Evolutionary conservation across 2,113 vertebrate genomes (phyloP).

Genomic region (Aspidoscelis tigris): DNA sequence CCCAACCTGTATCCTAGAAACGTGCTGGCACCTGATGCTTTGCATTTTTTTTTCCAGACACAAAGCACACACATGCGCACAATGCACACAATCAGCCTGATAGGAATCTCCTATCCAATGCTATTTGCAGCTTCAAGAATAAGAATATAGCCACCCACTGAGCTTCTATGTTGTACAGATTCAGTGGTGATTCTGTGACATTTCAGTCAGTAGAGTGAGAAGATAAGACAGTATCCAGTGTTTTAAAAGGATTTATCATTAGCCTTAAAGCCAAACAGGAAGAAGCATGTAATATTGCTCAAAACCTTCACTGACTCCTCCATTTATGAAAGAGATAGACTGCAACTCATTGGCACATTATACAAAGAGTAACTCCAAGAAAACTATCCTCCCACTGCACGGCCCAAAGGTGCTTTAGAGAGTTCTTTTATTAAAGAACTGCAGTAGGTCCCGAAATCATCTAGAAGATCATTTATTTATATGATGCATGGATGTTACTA

Average conservation of each 20-base stretch:
- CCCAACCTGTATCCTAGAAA: slow-evolving; percentile 9
- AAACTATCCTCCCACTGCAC: slow-evolving; percentile 4
- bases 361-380: neutral
- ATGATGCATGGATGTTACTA: neutral
- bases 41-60: neutral
- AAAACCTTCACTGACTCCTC: neutral
- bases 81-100: neutral
- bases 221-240: neutral
- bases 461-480: neutral
- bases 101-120: slow-evolving; percentile 16
- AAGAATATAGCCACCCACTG: slow-evolving; percentile 24
- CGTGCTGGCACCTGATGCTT: slow-evolving; percentile 2
- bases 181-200: neutral
- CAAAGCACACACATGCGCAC: too few relatives aligned
- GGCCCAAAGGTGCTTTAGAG: neutral
- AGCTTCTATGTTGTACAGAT: slow-evolving; percentile 6
- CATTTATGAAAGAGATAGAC: slow-evolving; percentile 3
- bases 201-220: neutral
- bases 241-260: slow-evolving; percentile 10
- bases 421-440: neutral
- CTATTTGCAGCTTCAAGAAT: slow-evolving; percentile 19
- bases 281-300: slow-evolving; percentile 9
- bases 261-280: neutral
- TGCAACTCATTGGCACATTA: slow-evolving; percentile 27
- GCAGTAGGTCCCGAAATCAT: neutral